These are phyloP conservation scores for Lobophora halterata DNA, from an alignment of 2,888 invertebrate genomes.

Conservation along the genomic window DNA sequence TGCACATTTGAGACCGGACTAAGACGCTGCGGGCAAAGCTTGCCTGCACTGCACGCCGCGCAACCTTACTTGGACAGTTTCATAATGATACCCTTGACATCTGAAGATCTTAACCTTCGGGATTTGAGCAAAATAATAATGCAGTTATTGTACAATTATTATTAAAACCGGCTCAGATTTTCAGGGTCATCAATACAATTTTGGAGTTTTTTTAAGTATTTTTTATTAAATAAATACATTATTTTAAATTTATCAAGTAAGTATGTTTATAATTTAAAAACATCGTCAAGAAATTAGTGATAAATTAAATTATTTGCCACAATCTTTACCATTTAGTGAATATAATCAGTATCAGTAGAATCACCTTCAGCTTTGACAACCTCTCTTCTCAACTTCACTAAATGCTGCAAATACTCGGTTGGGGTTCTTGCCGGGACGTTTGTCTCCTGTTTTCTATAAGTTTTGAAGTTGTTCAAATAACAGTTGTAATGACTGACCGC, in stretches of 20 bases:
- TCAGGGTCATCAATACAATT: too few species aligned
- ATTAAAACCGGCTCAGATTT: too few species aligned
- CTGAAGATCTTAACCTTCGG: conserved; percentile 8
- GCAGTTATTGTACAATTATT: too few species aligned
- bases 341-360: too few species aligned
- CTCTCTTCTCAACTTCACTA: conserved; percentile 78
- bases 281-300: too few species aligned
- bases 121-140: conserved; percentile 2
- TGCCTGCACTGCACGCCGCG: conserved; percentile 4
- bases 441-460: conserved; percentile 22
- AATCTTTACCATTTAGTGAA: too few species aligned
- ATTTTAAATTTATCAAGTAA: too few species aligned
- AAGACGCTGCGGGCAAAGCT: conserved; percentile 10
- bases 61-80: conserved; percentile 10
- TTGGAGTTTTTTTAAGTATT: too few species aligned
- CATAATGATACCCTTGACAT: conserved; percentile 17
- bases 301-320: too few species aligned
- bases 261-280: too few species aligned
- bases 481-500: conserved; percentile 55
- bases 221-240: too few species aligned
- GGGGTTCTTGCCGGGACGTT: conserved; percentile 53
- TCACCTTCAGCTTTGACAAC: conserved; percentile 76
- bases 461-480: conserved; percentile 45
- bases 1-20: conserved; percentile 18
- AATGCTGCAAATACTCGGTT: conserved; percentile 80